phyloP scores from a whole-genome alignment of 2,888 invertebrate species.

The Parasteatoda lunata region DNA sequence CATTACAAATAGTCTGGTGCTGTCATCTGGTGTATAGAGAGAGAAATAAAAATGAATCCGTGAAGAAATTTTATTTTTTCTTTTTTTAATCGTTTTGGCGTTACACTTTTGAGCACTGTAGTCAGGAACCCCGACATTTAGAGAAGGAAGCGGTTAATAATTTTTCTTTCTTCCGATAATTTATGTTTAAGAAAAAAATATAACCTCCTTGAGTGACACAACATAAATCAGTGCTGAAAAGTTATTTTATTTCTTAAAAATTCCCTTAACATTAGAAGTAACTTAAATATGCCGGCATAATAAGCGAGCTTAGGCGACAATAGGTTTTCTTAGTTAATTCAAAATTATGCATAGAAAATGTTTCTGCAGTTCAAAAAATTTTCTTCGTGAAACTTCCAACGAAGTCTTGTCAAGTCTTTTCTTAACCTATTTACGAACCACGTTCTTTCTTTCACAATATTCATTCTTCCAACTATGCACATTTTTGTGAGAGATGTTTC shows the following conservation, averaged over 20 bases:
- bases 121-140: too few species aligned
- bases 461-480: slow-evolving; percentile 36
- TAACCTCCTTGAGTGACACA: too few species aligned
- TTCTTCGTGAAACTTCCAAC: neutral
- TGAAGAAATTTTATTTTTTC: too few species aligned
- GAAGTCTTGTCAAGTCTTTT: slow-evolving; percentile 16
- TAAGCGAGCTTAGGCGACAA: neutral
- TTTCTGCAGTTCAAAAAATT: neutral
- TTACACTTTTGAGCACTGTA: too few species aligned
- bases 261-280: neutral
- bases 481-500: slow-evolving; percentile 49
- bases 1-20: too few species aligned
- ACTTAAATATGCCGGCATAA: neutral
- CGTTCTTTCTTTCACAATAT: slow-evolving; percentile 22
- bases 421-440: slow-evolving; percentile 12
- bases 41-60: too few species aligned
- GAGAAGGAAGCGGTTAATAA: too few species aligned
- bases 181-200: too few species aligned
- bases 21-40: too few species aligned
- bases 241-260: neutral
- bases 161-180: too few species aligned
- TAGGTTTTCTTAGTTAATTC: slow-evolving; percentile 18
- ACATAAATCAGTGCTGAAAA: slow-evolving; percentile 19
- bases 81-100: too few species aligned
- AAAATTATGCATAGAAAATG: slow-evolving; percentile 16